Conservation (phyloP, 2,888 invertebrate species). For the Epinotia bilunana region DNA sequence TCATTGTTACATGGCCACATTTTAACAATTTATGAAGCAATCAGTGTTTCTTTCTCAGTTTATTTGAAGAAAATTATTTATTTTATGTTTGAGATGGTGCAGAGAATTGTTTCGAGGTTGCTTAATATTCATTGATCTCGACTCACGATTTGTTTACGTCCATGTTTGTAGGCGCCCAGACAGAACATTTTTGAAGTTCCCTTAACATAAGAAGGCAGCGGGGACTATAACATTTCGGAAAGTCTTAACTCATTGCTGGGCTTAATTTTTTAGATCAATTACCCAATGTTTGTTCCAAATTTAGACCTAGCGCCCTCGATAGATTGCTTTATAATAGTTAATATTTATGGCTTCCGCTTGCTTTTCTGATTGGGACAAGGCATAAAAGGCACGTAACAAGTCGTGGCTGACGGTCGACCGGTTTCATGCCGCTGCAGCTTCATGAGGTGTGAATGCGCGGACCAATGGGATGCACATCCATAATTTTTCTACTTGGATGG, state of each 20-base stretch:
- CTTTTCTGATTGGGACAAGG: constrained; percentile 22
- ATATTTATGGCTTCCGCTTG: constrained; percentile 35
- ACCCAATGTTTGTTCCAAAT: not conserved
- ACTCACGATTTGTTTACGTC: constrained; percentile 79
- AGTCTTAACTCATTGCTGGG: not conserved
- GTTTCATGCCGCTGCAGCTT: constrained; percentile 68
- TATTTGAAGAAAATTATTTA: constrained; percentile 76
- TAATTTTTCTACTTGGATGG: constrained; percentile 65
- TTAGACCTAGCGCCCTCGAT: not conserved
- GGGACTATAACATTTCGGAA: not conserved
- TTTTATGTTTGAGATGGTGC: constrained; percentile 70
- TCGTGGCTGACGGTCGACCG: constrained; percentile 53
- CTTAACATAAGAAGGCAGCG: constrained; percentile 8
- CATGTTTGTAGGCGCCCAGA: constrained; percentile 66
- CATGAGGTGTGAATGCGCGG: constrained; percentile 74
- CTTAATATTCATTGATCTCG: constrained; percentile 81
- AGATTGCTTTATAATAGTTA: constrained; percentile 10
- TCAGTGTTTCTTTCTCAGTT: constrained; percentile 74
- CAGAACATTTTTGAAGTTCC: constrained; percentile 62
- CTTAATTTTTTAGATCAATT: not conserved
- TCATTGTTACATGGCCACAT: constrained; percentile 66
- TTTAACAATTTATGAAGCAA: constrained; percentile 81
- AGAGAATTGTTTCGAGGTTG: constrained; percentile 77
- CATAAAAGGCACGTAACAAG: constrained; percentile 25
- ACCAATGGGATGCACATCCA: constrained; percentile 60